phyloP scores from a whole-genome alignment of 2,888 invertebrate species.

The Listrodromus nycthemerus region DNA sequence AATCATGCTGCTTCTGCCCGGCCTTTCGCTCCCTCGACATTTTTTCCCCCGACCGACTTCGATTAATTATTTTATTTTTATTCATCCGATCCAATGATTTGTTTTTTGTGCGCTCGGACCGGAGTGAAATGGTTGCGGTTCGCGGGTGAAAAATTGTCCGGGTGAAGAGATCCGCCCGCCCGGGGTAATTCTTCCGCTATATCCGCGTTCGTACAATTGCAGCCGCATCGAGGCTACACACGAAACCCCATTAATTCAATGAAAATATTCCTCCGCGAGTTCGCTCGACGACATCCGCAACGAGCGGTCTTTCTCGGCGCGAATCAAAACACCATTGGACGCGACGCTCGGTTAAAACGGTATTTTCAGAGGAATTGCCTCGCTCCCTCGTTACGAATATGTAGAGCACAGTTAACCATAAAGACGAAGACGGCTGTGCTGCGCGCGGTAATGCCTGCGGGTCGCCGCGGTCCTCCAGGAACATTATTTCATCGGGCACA shows the following conservation, averaged over 20 bases:
- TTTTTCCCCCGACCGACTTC: too few relatives aligned
- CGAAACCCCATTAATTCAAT: conserved; percentile 75
- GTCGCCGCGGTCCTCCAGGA: neutral
- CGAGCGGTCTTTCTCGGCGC: conserved; percentile 47
- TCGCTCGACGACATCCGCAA: conserved; percentile 45
- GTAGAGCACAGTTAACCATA: conserved; percentile 17
- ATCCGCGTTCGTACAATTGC: conserved; percentile 38
- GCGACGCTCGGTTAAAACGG: conserved; percentile 52
- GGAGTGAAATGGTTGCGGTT: neutral
- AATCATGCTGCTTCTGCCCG: neutral
- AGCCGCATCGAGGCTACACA: conserved; percentile 51
- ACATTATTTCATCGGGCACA: conserved; percentile 17
- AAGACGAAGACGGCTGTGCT: neutral
- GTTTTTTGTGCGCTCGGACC: neutral
- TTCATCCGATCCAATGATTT: neutral
- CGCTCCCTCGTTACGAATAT: conserved; percentile 43
- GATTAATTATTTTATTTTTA: too few relatives aligned
- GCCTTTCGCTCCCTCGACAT: too few relatives aligned
- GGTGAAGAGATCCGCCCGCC: neutral
- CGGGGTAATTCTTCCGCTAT: conserved; percentile 41
- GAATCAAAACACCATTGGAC: conserved; percentile 54
- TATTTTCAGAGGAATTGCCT: conserved; percentile 67
- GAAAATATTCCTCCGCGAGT: conserved; percentile 73
- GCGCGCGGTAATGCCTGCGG: neutral
- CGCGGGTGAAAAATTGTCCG: neutral